Percentiles rank a stretch among this genome's conserved stretches.
Evolutionary conservation across 2,797 vertebrate species (phyloP).

Genomic region (Sebastes itinus): DNA sequence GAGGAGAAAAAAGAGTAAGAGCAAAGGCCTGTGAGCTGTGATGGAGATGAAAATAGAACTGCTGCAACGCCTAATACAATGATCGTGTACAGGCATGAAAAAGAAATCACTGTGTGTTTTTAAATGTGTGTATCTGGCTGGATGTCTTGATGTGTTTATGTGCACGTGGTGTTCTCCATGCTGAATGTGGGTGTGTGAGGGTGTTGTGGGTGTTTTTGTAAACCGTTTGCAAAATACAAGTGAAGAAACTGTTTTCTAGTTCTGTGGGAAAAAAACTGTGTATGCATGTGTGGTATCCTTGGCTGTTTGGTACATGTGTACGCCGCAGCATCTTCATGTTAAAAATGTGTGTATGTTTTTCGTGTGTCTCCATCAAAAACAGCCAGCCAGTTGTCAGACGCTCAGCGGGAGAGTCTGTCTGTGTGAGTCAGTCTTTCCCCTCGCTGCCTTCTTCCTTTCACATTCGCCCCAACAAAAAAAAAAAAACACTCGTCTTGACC

Average conservation of each 20-base stretch:
- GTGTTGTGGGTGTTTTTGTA: neutral
- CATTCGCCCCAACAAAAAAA: neutral
- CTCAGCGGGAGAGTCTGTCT: constrained; percentile 52
- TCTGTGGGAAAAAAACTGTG: neutral
- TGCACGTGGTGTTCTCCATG: neutral
- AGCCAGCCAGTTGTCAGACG: constrained; percentile 41
- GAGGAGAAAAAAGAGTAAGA: neutral
- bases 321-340: neutral
- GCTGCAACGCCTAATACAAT: neutral
- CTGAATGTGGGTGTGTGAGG: neutral
- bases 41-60: neutral
- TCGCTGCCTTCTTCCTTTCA: neutral
- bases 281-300: neutral
- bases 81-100: neutral
- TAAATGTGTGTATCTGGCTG: neutral
- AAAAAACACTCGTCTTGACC: constrained; percentile 23
- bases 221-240: neutral
- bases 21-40: neutral
- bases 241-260: neutral
- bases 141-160: neutral
- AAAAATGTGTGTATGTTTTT: neutral
- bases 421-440: constrained; percentile 23
- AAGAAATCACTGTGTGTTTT: neutral
- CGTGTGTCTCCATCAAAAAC: constrained; percentile 39
- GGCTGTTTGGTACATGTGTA: neutral